Conservation (phyloP, 2,113 vertebrate genomes). For the Phasianus colchicus region DNA sequence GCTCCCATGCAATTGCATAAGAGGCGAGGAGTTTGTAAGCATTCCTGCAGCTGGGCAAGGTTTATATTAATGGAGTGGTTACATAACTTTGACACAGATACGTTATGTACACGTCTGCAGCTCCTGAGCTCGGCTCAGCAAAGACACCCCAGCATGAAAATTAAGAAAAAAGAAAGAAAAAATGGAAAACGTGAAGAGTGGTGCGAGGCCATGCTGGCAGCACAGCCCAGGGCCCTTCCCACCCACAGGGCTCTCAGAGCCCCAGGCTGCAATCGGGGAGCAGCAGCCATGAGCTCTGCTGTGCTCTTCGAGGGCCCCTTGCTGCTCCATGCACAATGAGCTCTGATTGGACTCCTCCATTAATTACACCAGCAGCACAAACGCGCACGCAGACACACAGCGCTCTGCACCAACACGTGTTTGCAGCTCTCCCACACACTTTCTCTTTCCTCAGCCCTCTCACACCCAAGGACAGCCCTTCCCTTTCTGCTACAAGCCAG, state of each 20-base stretch:
- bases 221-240: background rate
- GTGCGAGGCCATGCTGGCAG: background rate
- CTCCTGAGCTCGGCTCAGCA: background rate
- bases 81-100: background rate
- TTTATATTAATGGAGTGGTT: background rate
- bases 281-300: background rate
- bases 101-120: background rate
- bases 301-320: background rate
- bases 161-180: background rate
- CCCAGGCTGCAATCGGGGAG: fast-evolving
- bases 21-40: background rate
- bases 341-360: background rate
- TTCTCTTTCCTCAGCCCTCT: background rate
- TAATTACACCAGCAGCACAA: background rate
- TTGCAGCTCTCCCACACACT: background rate
- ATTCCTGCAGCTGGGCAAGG: background rate
- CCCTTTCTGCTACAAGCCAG: background rate
- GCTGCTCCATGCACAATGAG: background rate
- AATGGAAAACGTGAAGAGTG: too few species aligned
- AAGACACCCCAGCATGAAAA: too few species aligned
- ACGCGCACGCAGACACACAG: background rate
- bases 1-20: background rate
- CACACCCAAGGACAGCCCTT: background rate
- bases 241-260: too few species aligned
- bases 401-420: background rate